Conservation (phyloP, 2,113 vertebrate species). For the Chionodraco myersi region DNA sequence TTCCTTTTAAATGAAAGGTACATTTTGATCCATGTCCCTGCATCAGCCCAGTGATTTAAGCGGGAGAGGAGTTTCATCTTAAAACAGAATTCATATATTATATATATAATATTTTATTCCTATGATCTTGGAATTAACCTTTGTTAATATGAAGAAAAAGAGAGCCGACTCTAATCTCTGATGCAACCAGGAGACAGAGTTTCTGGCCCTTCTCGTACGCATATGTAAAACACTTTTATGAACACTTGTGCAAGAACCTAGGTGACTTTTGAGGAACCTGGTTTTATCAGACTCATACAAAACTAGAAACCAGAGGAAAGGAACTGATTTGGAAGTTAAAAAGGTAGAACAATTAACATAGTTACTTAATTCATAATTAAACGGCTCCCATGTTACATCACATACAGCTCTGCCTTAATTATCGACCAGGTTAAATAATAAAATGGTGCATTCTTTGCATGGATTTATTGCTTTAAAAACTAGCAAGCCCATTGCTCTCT, state of each 20-base stretch:
- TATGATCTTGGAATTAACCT: slow-evolving; percentile 40
- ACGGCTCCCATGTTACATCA: slow-evolving; percentile 12
- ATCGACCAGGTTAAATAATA: slow-evolving; percentile 24
- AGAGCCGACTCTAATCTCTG: slow-evolving; percentile 45
- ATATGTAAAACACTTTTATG: slow-evolving; percentile 49
- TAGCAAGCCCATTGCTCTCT: slow-evolving; percentile 35
- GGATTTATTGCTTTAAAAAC: slow-evolving; percentile 35
- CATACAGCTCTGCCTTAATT: background rate
- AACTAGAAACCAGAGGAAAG: slow-evolving; percentile 23
- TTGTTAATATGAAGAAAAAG: slow-evolving; percentile 55
- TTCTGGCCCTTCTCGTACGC: slow-evolving; percentile 24
- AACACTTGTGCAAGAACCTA: slow-evolving; percentile 15
- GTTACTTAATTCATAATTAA: slow-evolving; percentile 15
- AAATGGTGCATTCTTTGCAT: slow-evolving; percentile 30
- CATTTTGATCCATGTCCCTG: slow-evolving; percentile 33
- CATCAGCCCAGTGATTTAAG: slow-evolving; percentile 6
- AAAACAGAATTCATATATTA: slow-evolving; percentile 47
- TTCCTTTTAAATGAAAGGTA: slow-evolving; percentile 37
- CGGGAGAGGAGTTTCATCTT: slow-evolving; percentile 51
- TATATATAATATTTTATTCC: slow-evolving; percentile 48
- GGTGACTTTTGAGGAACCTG: slow-evolving; percentile 20
- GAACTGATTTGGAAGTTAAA: slow-evolving; percentile 2
- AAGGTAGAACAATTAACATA: background rate
- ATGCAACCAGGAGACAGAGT: slow-evolving; percentile 49
- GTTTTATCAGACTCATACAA: slow-evolving; percentile 17